phyloP scores from a whole-genome alignment of 2,113 vertebrate genomes.

The Ceyx cyanopectus region DNA sequence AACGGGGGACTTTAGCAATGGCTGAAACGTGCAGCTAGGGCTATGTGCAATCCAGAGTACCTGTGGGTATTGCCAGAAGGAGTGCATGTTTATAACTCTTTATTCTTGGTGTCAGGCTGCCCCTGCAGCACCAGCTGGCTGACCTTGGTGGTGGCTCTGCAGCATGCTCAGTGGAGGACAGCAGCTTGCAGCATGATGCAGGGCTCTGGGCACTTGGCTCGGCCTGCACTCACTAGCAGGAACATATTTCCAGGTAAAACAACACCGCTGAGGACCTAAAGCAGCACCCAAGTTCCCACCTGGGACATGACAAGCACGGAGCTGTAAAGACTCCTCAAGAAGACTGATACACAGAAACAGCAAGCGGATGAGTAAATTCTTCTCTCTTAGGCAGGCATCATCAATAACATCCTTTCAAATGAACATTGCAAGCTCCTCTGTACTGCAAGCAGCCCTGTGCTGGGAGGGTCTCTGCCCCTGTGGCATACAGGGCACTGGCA shows the following conservation, averaged over 20 bases:
- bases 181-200: rapidly evolving
- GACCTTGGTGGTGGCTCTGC: neutral
- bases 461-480: neutral
- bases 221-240: neutral
- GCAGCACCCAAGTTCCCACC: neutral
- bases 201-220: neutral
- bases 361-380: neutral
- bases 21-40: neutral
- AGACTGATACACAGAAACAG: neutral
- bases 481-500: neutral
- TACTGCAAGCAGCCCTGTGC: neutral
- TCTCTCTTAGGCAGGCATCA: neutral
- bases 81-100: rapidly evolving
- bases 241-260: neutral
- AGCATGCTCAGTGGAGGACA: rapidly evolving
- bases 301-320: neutral
- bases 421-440: neutral
- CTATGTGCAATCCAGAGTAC: rapidly evolving
- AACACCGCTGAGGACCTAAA: neutral
- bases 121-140: neutral
- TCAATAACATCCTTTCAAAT: neutral
- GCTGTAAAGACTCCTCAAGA: neutral
- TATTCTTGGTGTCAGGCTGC: neutral
- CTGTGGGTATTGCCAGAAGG: neutral
- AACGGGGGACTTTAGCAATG: neutral